Conservation (phyloP, 2,888 invertebrate species). For the Ryuthela nishihirai region DNA sequence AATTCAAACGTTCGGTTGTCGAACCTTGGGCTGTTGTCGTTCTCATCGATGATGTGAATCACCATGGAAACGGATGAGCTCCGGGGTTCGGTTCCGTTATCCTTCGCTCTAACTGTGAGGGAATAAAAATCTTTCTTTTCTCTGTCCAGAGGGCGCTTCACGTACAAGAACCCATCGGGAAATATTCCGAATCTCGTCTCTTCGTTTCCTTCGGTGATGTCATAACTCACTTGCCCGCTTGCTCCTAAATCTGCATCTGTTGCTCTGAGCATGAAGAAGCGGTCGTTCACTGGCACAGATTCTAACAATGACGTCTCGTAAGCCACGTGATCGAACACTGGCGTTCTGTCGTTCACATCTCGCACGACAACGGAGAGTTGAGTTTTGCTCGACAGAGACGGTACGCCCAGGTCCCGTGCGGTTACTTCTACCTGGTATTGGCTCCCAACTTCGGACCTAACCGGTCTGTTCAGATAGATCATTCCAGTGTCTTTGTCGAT, state of each 20-base stretch:
- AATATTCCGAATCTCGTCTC: conserved; percentile 89
- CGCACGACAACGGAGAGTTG: conserved; percentile 69
- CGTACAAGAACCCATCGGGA: conserved; percentile 88
- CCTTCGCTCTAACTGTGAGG: conserved; percentile 75
- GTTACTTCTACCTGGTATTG: conserved; percentile 27
- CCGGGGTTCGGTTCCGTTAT: conserved; percentile 70
- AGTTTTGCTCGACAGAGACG: conserved; percentile 63
- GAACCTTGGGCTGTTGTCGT: conserved; percentile 92
- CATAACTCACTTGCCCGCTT: conserved; percentile 75
- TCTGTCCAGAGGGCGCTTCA: conserved; percentile 78
- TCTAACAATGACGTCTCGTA: conserved; percentile 90
- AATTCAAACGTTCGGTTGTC: conserved; percentile 86
- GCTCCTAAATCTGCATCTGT: conserved; percentile 79
- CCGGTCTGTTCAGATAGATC: conserved; percentile 76
- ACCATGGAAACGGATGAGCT: conserved; percentile 81
- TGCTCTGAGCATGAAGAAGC: conserved; percentile 85
- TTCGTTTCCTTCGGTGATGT: conserved; percentile 78
- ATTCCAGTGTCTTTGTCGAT: conserved; percentile 84
- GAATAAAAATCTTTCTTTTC: conserved; percentile 90
- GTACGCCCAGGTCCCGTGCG: conserved; percentile 69
- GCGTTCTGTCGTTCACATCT: conserved; percentile 94
- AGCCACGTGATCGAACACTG: conserved; percentile 84
- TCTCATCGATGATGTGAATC: conserved; percentile 91
- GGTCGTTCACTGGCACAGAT: conserved; percentile 82
- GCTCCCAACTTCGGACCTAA: conserved; percentile 55